Evolutionary conservation across 2,113 vertebrate species (phyloP), one percentile per base, ranked within the genome.

Genomic region (Panthera uncia): DNA sequence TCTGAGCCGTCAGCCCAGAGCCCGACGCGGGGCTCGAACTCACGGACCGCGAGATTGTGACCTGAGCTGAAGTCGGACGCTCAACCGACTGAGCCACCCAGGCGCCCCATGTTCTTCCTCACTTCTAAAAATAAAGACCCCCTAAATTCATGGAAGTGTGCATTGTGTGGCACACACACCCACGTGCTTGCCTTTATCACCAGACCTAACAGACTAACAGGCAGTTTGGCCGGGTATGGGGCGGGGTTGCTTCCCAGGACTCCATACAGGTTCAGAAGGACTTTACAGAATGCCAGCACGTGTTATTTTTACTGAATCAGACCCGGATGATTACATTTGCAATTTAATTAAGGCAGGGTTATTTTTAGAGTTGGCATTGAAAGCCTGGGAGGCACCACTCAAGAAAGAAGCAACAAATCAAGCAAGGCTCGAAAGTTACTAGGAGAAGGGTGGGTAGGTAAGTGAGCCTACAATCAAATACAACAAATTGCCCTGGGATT

Each of bases 261-360:
- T 7, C 23, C 8, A 1, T 1, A 15, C 7, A 23, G 48, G 1
- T 91, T 85, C 48, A 27, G 15, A 31, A 71, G 19, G 18, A 80
- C 69, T 88, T 90, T 63, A 83, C 50, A 5, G 12, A 92, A 96
- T 3, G 63, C 33, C 50, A 86, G 55, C 27, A 63, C 73, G 29
- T 50, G 55, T 85, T 38, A 48, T 87, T 94, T 96, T 69, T 92
- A 85, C 81, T 89, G 88, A 79, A 48, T 95, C 93, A 96, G 90
- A 79, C 31, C 29, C 74, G 41, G 90, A 55, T 97, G 95, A 98
- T 97, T 96, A 14, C 97, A 97, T 97, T 91, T 98, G 96, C 97
- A 98, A 91, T 97, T 97, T 98, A 97, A 98, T 97, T 78, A 94
- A 88, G 71, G 66, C 41, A 1, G 45, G 45, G 13, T 84, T 98